Conservation (phyloP, 2,113 vertebrate species). For the Xenotilapia caudafasciata region DNA sequence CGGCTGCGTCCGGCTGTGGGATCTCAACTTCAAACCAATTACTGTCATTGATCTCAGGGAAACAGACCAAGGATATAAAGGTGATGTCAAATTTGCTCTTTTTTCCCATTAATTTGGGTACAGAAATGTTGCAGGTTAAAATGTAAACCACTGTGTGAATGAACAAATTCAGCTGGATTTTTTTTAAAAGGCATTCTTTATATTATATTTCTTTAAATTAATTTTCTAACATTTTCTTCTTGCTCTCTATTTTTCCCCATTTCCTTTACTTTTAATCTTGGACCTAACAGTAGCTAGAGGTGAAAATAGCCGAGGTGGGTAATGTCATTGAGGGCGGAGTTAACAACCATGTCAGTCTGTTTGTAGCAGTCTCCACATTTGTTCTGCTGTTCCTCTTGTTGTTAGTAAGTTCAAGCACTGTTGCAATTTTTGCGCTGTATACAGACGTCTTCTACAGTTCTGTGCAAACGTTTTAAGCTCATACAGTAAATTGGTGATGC, state of each 20-base stretch:
- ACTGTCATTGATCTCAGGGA: slow-evolving; percentile 99
- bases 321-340: slow-evolving; percentile 26
- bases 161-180: neutral
- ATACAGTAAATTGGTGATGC: neutral
- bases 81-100: slow-evolving; percentile 67
- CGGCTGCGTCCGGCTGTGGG: slow-evolving; percentile 96
- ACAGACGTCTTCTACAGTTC: slow-evolving; percentile 5
- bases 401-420: slow-evolving; percentile 30
- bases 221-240: slow-evolving; percentile 37
- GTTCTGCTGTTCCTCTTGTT: slow-evolving; percentile 39
- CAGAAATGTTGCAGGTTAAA: neutral
- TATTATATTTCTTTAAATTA: neutral
- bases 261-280: slow-evolving; percentile 45
- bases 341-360: slow-evolving; percentile 46
- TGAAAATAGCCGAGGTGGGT: slow-evolving; percentile 78
- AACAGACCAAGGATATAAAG: slow-evolving; percentile 99
- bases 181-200: neutral
- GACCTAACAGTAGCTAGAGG: slow-evolving; percentile 73
- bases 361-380: slow-evolving; percentile 31
- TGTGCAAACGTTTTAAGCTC: neutral
- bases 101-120: neutral
- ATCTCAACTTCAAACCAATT: slow-evolving; percentile 99
- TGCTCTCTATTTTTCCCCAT: slow-evolving; percentile 30
- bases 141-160: neutral
- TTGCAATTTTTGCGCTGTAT: slow-evolving; percentile 23